These are phyloP conservation scores for Drosophila sechellia DNA, from an alignment of 1,140 invertebrate species.

Conservation along the genomic window DNA sequence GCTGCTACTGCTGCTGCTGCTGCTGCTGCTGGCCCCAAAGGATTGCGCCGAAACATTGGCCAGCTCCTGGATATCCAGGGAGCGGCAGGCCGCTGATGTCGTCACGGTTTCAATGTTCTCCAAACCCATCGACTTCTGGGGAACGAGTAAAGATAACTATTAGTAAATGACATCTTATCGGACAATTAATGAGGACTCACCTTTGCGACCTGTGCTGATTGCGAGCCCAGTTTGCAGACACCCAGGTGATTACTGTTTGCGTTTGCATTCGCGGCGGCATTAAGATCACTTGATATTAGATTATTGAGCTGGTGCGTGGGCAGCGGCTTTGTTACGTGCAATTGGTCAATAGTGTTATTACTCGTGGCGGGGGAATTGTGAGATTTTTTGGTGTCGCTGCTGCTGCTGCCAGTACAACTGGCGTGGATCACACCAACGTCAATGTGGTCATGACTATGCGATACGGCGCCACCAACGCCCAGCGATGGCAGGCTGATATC, in stretches of 20 bases:
- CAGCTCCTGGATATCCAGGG: conserved; percentile 57
- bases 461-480: conserved; percentile 12
- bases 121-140: conserved; percentile 48
- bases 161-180: neutral
- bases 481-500: conserved; percentile 34
- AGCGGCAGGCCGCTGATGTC: conserved; percentile 11
- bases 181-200: conserved; percentile 28
- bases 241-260: conserved; percentile 42
- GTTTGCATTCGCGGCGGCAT: conserved; percentile 3
- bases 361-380: conserved; percentile 33
- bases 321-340: conserved; percentile 19
- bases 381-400: conserved; percentile 15
- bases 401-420: conserved; percentile 5
- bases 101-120: conserved; percentile 42
- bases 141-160: neutral
- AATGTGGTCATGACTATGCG: conserved; percentile 18
- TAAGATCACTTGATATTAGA: conserved; percentile 44
- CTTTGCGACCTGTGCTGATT: conserved; percentile 50
- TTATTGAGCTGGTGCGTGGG: conserved; percentile 30
- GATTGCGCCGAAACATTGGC: conserved; percentile 51
- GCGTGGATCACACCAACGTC: conserved; percentile 13
- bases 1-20: conserved; percentile 24
- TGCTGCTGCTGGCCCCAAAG: conserved; percentile 44
- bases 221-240: conserved; percentile 28
- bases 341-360: conserved; percentile 39